Percentiles rank a stretch among this genome's conserved stretches.
phyloP scores from a whole-genome alignment of 64 coral and sea anemone species.

The Acropora tenuis region DNA sequence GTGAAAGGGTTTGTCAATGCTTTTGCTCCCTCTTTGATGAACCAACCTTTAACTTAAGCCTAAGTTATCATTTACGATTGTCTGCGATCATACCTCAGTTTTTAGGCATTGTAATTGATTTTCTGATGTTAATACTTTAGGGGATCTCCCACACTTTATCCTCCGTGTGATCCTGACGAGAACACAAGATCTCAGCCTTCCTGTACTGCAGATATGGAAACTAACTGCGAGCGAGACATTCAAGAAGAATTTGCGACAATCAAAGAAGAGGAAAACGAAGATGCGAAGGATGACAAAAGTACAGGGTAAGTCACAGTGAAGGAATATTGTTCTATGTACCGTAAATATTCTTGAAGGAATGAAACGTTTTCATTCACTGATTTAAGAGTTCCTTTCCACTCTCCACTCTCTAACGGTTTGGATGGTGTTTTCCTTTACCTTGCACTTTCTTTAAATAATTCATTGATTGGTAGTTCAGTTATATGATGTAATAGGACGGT shows the following conservation, averaged over 20 bases:
- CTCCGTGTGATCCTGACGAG: not conserved
- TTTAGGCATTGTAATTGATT: not conserved
- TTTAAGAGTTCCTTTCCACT: not conserved
- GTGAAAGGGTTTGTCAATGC: too few relatives aligned
- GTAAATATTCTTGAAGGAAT: not conserved
- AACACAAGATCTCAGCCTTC: slow-evolving; percentile 15
- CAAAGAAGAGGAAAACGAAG: slow-evolving; percentile 41
- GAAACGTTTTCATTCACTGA: not conserved
- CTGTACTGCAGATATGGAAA: slow-evolving; percentile 34
- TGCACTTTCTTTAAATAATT: too few relatives aligned
- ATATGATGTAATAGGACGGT: too few relatives aligned
- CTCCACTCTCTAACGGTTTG: too few relatives aligned
- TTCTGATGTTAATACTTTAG: not conserved
- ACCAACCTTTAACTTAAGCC: too few relatives aligned
- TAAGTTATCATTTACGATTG: too few relatives aligned
- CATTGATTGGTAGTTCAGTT: too few relatives aligned
- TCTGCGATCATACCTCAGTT: too few relatives aligned
- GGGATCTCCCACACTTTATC: not conserved
- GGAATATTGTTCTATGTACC: not conserved
- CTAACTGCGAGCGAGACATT: slow-evolving; percentile 33
- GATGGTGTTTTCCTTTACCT: too few relatives aligned
- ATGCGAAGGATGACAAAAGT: slow-evolving; percentile 35
- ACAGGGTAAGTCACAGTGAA: slow-evolving; percentile 17
- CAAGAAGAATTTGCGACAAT: slow-evolving; percentile 47
- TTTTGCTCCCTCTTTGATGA: too few relatives aligned